Evolutionary conservation across 2,797 vertebrate genomes (phyloP), one percentile per base, ranked within the genome.

Genomic region (Intellagama lesueurii): DNA sequence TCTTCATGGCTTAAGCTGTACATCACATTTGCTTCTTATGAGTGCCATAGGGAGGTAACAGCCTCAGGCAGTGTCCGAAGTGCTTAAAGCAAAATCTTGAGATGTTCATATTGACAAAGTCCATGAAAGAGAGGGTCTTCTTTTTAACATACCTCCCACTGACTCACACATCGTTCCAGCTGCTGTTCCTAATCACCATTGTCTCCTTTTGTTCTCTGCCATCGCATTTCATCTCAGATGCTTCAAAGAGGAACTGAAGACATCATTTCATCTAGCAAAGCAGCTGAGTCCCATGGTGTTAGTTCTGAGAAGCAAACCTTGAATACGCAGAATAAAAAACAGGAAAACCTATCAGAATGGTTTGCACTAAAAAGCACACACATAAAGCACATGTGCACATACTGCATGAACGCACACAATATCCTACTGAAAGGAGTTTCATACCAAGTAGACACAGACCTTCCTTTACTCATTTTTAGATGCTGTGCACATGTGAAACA

Each of bases 41-140:
- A 3, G 9, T 60, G 91, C 90, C 56, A 76, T 73, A 84, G n/a
- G 49, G 52, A 79, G 47, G 26, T 73, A 89, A 76, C 88, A 40
- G 52, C 88, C 91, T 87, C 84, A 52, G n/a, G 83, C 87, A 85
- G 22, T 88, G 44, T 77, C 47, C 4, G 0, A 19, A 91, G 19
- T 52, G 70, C 56, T 60, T 64, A 82, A 16, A 68, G 73, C 28
- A 86, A 68, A 26, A 11, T 26, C 56, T 49, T 35, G 49, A 60
- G 14, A 68, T 85, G 4, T 49, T 91, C 82, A 90, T 75, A 17
- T 66, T 85, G 85, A 77, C 49, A 88, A 81, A 56, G 87, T 0
- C 52, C 86, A 44, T 60, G 32, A 86, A 64, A 86, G 90, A 81
- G 73, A 26, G n/a, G 6, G 17, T 75, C 69, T 85, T 88, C 87